Conservation (phyloP, 2,113 vertebrate genomes). For the Plecturocebus donacophilus region DNA sequence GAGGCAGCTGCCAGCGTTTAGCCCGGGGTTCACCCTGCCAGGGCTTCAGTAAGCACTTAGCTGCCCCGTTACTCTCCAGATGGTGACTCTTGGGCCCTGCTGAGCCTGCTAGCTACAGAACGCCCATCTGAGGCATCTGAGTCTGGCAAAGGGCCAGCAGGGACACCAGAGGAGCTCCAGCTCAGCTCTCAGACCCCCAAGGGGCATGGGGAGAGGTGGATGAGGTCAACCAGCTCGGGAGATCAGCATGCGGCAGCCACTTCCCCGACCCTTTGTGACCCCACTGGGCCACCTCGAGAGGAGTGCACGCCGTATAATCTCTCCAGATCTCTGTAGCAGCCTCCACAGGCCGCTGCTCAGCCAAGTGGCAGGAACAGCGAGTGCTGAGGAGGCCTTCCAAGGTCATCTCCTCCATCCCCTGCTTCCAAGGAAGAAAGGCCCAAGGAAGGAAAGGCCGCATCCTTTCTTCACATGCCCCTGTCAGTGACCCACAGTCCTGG, state of each 20-base stretch:
- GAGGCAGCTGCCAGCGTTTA: background rate
- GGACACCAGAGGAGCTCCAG: background rate
- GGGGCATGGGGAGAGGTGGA: accelerated
- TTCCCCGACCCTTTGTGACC: background rate
- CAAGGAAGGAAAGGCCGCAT: conserved; percentile 16
- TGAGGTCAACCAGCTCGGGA: background rate
- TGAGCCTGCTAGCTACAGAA: conserved; percentile 61
- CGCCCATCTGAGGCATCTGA: conserved; percentile 72
- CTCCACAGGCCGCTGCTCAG: background rate
- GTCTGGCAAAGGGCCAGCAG: background rate
- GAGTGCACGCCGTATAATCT: too few species aligned
- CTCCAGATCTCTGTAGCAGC: background rate
- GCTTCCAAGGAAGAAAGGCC: conserved; percentile 32
- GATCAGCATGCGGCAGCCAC: background rate
- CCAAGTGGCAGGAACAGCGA: background rate
- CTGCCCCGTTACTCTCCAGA: conserved; percentile 78
- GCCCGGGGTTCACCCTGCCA: background rate
- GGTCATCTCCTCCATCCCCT: background rate
- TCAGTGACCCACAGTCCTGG: background rate
- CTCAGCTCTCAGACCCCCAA: background rate
- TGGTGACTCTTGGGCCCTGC: conserved; percentile 77
- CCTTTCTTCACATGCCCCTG: background rate
- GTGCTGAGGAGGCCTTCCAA: background rate
- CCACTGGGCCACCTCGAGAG: background rate
- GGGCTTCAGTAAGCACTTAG: conserved; percentile 78